Evolutionary conservation across 2,888 invertebrate genomes (phyloP).

Genomic region (Capitulum mitella): DNA sequence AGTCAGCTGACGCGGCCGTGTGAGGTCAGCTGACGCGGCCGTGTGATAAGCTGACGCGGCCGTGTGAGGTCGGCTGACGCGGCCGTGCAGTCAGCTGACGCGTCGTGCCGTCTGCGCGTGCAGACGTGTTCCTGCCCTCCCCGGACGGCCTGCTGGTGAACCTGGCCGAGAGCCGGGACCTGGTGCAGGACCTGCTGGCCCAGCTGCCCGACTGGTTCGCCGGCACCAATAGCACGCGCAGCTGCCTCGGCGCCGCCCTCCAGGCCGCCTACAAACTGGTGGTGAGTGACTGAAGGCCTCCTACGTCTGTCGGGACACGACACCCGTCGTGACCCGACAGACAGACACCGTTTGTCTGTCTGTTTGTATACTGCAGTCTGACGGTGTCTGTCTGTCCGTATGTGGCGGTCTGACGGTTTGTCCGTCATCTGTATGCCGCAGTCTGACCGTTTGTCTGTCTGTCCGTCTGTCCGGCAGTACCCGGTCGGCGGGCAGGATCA

Average conservation of each 20-base stretch:
- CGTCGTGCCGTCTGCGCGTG: too few species aligned
- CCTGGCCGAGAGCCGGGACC: conserved; percentile 71
- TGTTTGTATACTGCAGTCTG: neutral
- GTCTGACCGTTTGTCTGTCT: neutral
- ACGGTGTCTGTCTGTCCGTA: neutral
- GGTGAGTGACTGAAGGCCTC: too few species aligned
- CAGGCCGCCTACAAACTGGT: conserved; percentile 87
- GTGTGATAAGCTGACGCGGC: too few species aligned
- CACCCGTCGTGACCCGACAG: too few species aligned
- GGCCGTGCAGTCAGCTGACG: too few species aligned
- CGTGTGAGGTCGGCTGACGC: too few species aligned
- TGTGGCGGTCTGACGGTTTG: neutral
- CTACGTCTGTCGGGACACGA: too few species aligned
- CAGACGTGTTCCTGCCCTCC: conserved; percentile 88
- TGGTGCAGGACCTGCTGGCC: conserved; percentile 64
- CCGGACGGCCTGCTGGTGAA: conserved; percentile 90
- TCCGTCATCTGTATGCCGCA: neutral
- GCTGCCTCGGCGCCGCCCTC: conserved; percentile 85
- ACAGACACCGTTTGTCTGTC: neutral
- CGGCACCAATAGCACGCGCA: conserved; percentile 56
- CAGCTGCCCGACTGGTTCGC: conserved; percentile 68
- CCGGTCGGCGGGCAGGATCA: conserved; percentile 89
- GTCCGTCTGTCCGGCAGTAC: conserved; percentile 24
- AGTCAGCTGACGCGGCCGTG: too few species aligned
- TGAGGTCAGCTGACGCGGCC: too few species aligned